phyloP scores from a whole-genome alignment of 2,888 invertebrate species.

The Microctonus hyperodae region DNA sequence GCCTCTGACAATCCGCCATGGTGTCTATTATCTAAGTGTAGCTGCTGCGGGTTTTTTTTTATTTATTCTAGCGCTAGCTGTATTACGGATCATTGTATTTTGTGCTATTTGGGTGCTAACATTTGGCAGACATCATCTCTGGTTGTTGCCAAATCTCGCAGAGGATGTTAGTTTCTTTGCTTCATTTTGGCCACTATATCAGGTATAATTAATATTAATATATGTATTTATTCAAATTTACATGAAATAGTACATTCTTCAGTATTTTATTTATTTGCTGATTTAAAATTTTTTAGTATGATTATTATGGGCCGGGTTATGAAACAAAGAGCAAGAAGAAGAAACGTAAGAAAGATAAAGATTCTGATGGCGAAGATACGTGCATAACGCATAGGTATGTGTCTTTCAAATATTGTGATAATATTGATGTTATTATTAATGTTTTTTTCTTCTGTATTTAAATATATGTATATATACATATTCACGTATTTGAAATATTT shows the following conservation, averaged over 20 bases:
- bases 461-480: background rate
- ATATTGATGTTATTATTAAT: too few relatives aligned
- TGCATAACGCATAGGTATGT: constrained; percentile 18
- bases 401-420: too few relatives aligned
- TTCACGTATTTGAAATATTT: constrained; percentile 10
- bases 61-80: constrained; percentile 88
- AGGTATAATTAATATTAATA: constrained; percentile 62
- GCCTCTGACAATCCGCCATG: constrained; percentile 91
- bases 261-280: background rate
- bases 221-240: constrained; percentile 36
- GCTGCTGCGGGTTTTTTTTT: constrained; percentile 95
- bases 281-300: constrained; percentile 69
- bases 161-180: constrained; percentile 99
- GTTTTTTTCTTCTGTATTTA: background rate
- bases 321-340: constrained; percentile 72
- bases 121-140: constrained; percentile 90
- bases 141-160: constrained; percentile 98
- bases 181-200: constrained; percentile 97
- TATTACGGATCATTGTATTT: constrained; percentile 90
- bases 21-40: constrained; percentile 96
- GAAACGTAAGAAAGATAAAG: constrained; percentile 81
- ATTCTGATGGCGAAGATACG: constrained; percentile 78
- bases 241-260: constrained; percentile 29
- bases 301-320: constrained; percentile 74
- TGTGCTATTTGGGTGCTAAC: constrained; percentile 89